Conservation (phyloP, 2,888 invertebrate species). For the Falcaria lacertinaria region DNA sequence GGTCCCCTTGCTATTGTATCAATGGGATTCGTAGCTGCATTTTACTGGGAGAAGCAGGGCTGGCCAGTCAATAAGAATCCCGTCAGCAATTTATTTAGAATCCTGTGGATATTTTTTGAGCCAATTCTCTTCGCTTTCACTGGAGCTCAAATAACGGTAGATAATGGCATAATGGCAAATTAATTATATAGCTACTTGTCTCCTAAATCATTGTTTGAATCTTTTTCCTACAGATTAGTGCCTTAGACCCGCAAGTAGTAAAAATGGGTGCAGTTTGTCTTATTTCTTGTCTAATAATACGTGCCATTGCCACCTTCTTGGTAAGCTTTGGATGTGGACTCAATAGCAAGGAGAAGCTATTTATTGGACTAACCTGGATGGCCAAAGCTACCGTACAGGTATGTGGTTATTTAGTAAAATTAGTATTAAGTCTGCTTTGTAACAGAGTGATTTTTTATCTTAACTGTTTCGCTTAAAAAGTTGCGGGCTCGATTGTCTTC, state of each 20-base stretch:
- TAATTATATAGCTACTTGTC: too few species aligned
- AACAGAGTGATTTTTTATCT: too few species aligned
- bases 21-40: constrained; percentile 85
- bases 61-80: constrained; percentile 88
- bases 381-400: constrained; percentile 96
- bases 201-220: too few species aligned
- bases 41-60: constrained; percentile 85
- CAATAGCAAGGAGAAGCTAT: constrained; percentile 89
- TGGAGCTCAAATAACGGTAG: constrained; percentile 89
- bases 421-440: too few species aligned
- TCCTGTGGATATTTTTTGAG: constrained; percentile 93
- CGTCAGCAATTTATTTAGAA: constrained; percentile 86
- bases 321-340: constrained; percentile 85
- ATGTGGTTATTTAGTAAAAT: constrained; percentile 20
- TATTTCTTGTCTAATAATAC: constrained; percentile 77
- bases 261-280: constrained; percentile 83
- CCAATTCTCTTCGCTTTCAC: constrained; percentile 93
- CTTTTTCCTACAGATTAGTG: constrained; percentile 52
- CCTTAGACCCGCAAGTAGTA: constrained; percentile 82
- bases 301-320: constrained; percentile 80
- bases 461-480: too few species aligned
- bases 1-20: constrained; percentile 86
- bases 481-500: too few species aligned
- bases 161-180: too few species aligned
- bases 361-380: constrained; percentile 90